phyloP scores from a whole-genome alignment of 2,113 vertebrate species.

The Sander lucioperca region DNA sequence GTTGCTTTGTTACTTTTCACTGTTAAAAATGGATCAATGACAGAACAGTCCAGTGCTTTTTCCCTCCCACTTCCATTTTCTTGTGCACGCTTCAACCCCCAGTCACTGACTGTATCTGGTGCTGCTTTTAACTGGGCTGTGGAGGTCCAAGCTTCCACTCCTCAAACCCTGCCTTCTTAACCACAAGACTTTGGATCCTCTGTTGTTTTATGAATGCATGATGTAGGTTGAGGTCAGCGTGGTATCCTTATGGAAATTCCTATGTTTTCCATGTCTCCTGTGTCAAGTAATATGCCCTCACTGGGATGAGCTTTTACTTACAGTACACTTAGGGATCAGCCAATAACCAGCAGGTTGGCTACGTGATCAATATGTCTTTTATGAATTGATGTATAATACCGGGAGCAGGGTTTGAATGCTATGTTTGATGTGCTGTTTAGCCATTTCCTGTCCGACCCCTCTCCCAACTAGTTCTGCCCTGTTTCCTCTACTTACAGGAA shows the following conservation, averaged over 20 bases:
- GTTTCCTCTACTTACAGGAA: slow-evolving; percentile 34
- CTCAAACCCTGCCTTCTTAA: slow-evolving; percentile 72
- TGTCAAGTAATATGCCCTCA: slow-evolving; percentile 42
- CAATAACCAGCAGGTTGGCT: slow-evolving; percentile 39
- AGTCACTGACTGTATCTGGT: slow-evolving; percentile 77
- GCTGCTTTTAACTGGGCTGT: slow-evolving; percentile 80
- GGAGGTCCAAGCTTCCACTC: slow-evolving; percentile 72
- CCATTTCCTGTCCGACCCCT: slow-evolving; percentile 29
- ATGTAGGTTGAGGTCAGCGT: slow-evolving; percentile 57
- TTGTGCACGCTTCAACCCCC: slow-evolving; percentile 38
- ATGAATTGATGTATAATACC: slow-evolving; percentile 60
- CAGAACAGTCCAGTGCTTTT: slow-evolving; percentile 20
- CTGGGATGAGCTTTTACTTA: slow-evolving; percentile 45
- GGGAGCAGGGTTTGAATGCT: slow-evolving; percentile 66
- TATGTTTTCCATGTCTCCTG: slow-evolving; percentile 48
- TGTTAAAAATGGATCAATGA: slow-evolving; percentile 60
- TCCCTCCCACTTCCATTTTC: slow-evolving; percentile 14
- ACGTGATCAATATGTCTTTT: slow-evolving; percentile 62
- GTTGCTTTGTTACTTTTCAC: slow-evolving; percentile 52
- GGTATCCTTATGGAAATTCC: slow-evolving; percentile 63
- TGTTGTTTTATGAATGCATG: slow-evolving; percentile 76
- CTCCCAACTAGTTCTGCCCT: background rate
- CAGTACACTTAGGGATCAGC: slow-evolving; percentile 42
- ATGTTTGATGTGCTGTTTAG: slow-evolving; percentile 67
- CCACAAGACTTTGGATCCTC: slow-evolving; percentile 65